These are phyloP conservation scores for Elephas maximus DNA, from an alignment of 2,113 vertebrate genomes.

Conservation along the genomic window DNA sequence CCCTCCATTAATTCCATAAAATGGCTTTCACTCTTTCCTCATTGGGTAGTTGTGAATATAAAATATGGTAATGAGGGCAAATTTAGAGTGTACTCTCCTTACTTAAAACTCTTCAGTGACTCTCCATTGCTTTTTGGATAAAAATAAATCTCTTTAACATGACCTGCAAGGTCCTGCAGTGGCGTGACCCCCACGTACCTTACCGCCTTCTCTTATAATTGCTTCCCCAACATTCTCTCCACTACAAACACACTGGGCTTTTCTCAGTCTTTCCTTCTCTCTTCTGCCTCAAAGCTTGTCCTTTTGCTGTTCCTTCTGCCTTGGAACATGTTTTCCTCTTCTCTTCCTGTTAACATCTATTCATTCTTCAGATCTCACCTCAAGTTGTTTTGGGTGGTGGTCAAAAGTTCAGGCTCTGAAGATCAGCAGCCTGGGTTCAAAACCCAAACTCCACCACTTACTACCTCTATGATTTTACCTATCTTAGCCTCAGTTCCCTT, in stretches of 20 bases:
- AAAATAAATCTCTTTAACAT: not conserved
- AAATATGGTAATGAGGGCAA: not conserved
- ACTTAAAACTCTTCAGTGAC: not conserved
- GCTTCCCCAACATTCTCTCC: not conserved
- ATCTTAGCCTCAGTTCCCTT: not conserved
- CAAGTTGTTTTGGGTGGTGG: not conserved
- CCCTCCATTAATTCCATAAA: not conserved
- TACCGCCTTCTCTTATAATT: not conserved
- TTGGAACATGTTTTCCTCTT: not conserved
- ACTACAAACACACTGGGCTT: not conserved
- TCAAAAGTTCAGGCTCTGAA: not conserved
- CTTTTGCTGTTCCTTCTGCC: not conserved
- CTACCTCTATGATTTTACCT: not conserved
- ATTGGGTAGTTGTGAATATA: not conserved
- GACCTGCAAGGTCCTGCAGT: not conserved
- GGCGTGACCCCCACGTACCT: not conserved
- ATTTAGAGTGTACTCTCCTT: not conserved
- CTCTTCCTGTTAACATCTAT: not conserved
- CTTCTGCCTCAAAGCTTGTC: not conserved
- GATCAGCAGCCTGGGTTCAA: not conserved
- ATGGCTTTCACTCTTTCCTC: not conserved
- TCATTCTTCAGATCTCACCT: not conserved
- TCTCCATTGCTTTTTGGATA: not conserved
- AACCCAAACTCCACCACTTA: not conserved
- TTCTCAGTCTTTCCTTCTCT: not conserved